Evolutionary conservation across 1,140 invertebrate genomes (phyloP).

Genomic region (Schlechtendalia chinensis): DNA sequence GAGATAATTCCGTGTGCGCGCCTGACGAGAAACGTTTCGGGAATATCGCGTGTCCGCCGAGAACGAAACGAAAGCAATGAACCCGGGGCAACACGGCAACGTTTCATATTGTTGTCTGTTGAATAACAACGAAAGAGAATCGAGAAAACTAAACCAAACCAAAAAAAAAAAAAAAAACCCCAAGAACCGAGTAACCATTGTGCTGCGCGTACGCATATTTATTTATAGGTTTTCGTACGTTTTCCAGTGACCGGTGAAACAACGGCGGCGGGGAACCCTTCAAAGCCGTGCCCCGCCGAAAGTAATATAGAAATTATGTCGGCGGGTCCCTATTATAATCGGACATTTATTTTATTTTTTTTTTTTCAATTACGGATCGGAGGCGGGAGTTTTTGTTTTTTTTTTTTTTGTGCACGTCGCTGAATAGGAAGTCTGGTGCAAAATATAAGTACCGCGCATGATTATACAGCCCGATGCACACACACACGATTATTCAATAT

Average conservation of each 20-base stretch:
- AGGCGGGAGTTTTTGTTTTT: background rate
- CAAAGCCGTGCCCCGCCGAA: background rate
- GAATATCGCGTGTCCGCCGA: conserved; percentile 12
- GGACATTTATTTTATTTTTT: background rate
- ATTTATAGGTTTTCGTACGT: background rate
- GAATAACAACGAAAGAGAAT: background rate
- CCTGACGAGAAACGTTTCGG: background rate
- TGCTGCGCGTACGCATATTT: background rate
- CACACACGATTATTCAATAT: background rate
- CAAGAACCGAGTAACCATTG: background rate
- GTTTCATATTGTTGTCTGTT: conserved; percentile 16
- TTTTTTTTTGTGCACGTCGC: background rate
- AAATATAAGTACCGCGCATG: conserved; percentile 35
- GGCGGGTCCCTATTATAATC: conserved; percentile 8
- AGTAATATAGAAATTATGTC: conserved; percentile 41
- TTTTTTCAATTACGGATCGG: conserved; percentile 36
- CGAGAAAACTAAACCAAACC: background rate
- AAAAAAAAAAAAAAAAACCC: too few relatives aligned
- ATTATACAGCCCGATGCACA: conserved; percentile 1
- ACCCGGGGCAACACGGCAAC: conserved; percentile 28
- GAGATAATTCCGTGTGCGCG: background rate
- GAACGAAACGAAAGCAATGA: conserved; percentile 13
- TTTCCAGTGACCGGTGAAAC: background rate
- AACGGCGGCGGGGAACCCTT: conserved; percentile 21
- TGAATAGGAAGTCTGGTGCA: conserved; percentile 31